Conservation (phyloP, 2,888 invertebrate genomes). For the Drosophila subsilvestris region DNA sequence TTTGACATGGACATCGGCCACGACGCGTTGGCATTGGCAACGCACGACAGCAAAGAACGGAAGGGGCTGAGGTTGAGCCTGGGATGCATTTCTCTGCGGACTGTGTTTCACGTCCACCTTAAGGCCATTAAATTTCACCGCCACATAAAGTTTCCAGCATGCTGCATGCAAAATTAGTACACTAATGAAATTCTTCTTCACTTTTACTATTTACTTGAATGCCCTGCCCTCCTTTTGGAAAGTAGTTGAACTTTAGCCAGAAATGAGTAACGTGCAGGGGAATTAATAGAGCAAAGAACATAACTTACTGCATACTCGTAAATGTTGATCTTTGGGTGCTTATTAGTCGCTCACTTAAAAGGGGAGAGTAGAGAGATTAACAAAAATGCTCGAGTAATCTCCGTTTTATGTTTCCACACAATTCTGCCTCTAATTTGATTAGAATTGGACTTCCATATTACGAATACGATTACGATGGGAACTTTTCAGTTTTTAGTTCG, state of each 20-base stretch:
- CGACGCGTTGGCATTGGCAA: constrained; percentile 26
- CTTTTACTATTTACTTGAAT: background rate
- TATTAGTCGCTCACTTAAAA: too few relatives aligned
- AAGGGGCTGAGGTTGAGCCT: background rate
- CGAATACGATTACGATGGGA: background rate
- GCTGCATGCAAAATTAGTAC: constrained; percentile 7
- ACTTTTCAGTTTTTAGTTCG: background rate
- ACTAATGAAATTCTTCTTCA: constrained; percentile 29
- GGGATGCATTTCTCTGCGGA: background rate
- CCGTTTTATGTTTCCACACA: too few relatives aligned
- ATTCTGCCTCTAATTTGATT: background rate
- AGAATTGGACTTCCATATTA: background rate
- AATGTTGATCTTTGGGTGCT: too few relatives aligned
- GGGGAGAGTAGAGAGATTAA: too few relatives aligned
- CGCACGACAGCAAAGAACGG: constrained; percentile 13
- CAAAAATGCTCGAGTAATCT: too few relatives aligned
- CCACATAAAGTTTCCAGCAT: constrained; percentile 12
- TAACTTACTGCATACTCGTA: too few relatives aligned
- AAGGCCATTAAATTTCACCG: constrained; percentile 23
- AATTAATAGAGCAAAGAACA: background rate
- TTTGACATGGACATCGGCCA: constrained; percentile 4
- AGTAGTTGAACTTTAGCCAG: too few relatives aligned
- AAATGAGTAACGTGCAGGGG: background rate
- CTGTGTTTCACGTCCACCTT: background rate
- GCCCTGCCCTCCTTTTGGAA: background rate